Conservation (phyloP, 2,797 vertebrate species). For the Pangasius djambal region DNA sequence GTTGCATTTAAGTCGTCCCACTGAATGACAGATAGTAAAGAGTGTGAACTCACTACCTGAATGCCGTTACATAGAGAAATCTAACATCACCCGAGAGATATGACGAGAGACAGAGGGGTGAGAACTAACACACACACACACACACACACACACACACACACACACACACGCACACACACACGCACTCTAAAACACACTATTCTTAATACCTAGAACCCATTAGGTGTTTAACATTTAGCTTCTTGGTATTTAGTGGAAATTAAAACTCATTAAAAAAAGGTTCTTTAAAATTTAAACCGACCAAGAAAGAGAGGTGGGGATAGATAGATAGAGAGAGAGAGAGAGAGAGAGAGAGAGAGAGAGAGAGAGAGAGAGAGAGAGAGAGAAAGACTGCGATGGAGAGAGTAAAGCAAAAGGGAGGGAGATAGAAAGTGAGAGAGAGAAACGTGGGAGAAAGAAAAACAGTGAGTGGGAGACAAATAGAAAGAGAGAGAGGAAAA, state of each 20-base stretch:
- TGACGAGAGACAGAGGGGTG: background rate
- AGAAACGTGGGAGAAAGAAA: background rate
- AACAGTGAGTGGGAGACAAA: constrained; percentile 20
- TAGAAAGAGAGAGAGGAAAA: background rate
- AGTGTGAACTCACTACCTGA: background rate
- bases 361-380: no score
- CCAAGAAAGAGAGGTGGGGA: background rate
- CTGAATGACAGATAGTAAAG: constrained; percentile 10
- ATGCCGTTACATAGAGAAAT: background rate
- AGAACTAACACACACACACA: background rate
- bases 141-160: background rate
- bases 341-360: background rate
- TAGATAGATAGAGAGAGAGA: background rate
- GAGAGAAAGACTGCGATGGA: background rate
- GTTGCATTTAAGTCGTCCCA: background rate
- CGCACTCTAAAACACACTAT: background rate
- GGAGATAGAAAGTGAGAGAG: background rate
- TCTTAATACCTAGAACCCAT: background rate
- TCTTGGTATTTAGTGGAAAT: background rate
- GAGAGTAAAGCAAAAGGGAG: background rate
- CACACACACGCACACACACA: background rate
- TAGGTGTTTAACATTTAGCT: background rate
- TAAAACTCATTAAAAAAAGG: background rate
- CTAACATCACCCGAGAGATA: constrained; percentile 1
- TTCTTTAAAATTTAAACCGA: background rate